Base-by-base conservation (phyloP, 2,797 vertebrate species). In the Ctenopoma kingsleyae region DNA sequence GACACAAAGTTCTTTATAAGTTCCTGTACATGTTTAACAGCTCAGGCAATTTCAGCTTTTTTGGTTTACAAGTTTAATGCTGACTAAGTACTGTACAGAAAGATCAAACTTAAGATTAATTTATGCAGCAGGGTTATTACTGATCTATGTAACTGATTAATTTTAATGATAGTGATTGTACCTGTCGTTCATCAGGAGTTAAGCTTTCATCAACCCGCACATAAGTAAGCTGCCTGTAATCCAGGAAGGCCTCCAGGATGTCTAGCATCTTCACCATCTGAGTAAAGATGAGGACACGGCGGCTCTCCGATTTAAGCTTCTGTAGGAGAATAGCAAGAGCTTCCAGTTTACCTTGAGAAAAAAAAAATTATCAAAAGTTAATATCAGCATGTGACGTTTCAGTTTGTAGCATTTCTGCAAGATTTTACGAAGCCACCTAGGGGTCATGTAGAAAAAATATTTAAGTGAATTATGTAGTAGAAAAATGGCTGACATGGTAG, bases 151-250 rank as follows among this genome's bases (percentile, higher is more conserved):
- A 46, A 46, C 8, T 9, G n/a, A 43, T 57, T 4, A 16, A 41
- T 59, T 60, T 13, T 17, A 38, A 30, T 6, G 10, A 35, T 22
- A 23, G 6, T 12, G 5, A 41, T 36, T 74, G 72, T 77, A 99
- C 98, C 96, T 96, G 96, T 50, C 96, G 94, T n/a, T 98, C 95
- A 0, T 97, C 95, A 5, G 92, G 90, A 71, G 93, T 95, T 53
- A 97, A 94, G 46, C 95, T 96, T 76, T 99, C 98, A 66, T 99
- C 98, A 23, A 99, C 95, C 20, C 98, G 94, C 38, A 99, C 86
- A 5, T 97, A 99, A 0, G 96, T 96, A 72, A 99, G 95, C 60
- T 95, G 95, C 71, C 95, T 95, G 89, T 96, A 94, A 80, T 98
- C 95, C 46, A 98, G 88, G 85, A 98, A 98, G 52, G 93, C 86